Evolutionary conservation across 2,797 vertebrate genomes (phyloP).

Genomic region (Lemur catta): DNA sequence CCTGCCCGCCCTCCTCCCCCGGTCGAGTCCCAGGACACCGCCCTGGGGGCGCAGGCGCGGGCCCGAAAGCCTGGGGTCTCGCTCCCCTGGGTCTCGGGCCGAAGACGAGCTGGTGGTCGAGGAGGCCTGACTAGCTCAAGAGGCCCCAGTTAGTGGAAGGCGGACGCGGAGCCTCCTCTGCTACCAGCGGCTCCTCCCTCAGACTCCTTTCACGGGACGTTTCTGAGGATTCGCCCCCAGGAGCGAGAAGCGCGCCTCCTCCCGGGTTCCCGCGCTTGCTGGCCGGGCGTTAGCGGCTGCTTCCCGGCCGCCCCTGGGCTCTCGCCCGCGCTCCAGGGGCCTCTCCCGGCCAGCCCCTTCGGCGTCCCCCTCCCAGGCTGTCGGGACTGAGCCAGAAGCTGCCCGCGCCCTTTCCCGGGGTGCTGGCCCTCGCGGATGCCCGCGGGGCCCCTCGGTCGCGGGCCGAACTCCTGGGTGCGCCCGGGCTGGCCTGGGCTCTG

Average conservation of each 20-base stretch:
- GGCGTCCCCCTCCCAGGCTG: neutral
- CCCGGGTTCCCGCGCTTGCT: too few species aligned
- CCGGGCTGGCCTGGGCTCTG: too few species aligned
- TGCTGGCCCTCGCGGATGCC: neutral
- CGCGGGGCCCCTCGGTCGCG: too few species aligned
- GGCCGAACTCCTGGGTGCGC: neutral
- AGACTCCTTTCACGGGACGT: fast-evolving
- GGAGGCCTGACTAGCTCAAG: fast-evolving
- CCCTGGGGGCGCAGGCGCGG: neutral
- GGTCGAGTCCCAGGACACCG: neutral
- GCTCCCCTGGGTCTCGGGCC: neutral
- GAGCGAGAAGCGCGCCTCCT: neutral
- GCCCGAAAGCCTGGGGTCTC: neutral
- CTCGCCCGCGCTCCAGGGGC: neutral
- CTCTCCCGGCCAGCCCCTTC: neutral
- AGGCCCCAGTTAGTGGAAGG: neutral
- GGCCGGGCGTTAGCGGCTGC: neutral
- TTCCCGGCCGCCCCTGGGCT: neutral
- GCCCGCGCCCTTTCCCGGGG: neutral
- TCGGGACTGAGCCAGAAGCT: neutral
- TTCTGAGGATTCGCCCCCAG: neutral
- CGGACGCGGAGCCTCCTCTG: neutral
- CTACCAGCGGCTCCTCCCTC: neutral
- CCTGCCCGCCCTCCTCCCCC: neutral
- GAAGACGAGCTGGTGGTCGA: fast-evolving